phyloP scores from a whole-genome alignment of 1,140 invertebrate genomes.

The Dermatophagoides farinae region DNA sequence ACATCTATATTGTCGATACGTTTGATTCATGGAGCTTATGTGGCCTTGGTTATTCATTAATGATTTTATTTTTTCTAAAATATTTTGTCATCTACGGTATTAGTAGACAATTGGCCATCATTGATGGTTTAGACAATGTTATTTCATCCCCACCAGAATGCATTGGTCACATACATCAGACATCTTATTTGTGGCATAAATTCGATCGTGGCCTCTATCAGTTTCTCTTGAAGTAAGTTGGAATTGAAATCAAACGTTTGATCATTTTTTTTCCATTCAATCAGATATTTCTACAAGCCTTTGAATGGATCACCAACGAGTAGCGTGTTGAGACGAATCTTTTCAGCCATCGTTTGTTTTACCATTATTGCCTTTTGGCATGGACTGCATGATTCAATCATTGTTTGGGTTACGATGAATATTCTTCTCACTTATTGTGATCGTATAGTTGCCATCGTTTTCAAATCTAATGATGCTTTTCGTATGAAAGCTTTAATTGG shows the following conservation, averaged over 20 bases:
- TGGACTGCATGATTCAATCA: slow-evolving; percentile 13
- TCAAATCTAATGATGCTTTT: no score
- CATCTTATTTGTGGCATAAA: slow-evolving; percentile 16
- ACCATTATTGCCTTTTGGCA: slow-evolving; percentile 19
- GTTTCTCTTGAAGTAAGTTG: slow-evolving; percentile 12
- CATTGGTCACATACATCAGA: slow-evolving; percentile 15
- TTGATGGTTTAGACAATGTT: slow-evolving; percentile 11
- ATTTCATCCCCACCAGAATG: slow-evolving; percentile 18
- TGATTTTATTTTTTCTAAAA: slow-evolving; percentile 18
- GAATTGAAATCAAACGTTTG: background rate
- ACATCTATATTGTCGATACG: slow-evolving; percentile 6
- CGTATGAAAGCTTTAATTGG: slow-evolving; percentile 8
- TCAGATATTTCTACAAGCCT: slow-evolving; percentile 17
- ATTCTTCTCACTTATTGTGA: slow-evolving; percentile 1
- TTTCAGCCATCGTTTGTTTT: slow-evolving; percentile 16
- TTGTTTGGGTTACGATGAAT: slow-evolving; percentile 16
- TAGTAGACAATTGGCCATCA: slow-evolving; percentile 6
- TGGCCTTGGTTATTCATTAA: slow-evolving; percentile 19
- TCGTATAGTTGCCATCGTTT: background rate
- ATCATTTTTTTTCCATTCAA: background rate
- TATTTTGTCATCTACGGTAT: slow-evolving; percentile 19
- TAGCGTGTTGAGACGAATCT: slow-evolving; percentile 7
- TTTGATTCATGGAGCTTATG: slow-evolving; percentile 16
- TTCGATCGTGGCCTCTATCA: slow-evolving; percentile 19
- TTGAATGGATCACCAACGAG: background rate